Base-by-base conservation (phyloP, 2,113 vertebrate genomes). In the Coturnix japonica region DNA sequence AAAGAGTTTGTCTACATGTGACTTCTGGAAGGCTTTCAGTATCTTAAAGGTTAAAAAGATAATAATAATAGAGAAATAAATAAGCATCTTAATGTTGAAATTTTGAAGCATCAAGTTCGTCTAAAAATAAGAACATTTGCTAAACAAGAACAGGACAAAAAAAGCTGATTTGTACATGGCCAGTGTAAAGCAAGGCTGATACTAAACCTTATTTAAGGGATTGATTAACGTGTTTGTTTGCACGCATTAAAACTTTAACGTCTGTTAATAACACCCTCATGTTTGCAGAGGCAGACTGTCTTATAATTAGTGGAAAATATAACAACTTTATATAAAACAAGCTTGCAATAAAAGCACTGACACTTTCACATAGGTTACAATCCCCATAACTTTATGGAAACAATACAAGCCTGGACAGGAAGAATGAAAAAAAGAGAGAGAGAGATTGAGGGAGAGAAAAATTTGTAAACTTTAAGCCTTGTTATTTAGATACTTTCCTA, bases 291-390 rank as follows among this genome's bases (percentile, higher is more conserved):
- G 91, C 54, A 39, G 88, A 96, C 91, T 93, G 76, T 90, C 85
- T 94, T 69, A 89, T 94, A 87, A 97, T 96, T 95, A 93, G 81
- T 91, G 96, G 95, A 96, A 97, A 97, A 91, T 86, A 71, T 71
- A 96, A 91, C 75, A 95, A 81, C 75, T 95, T 84, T 86, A 87
- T 90, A 93, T 85, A 89, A 95, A 95, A 75, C 81, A 94, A 81
- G 72, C 59, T 91, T 95, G 82, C 88, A 92, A 95, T 96, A 94
- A 96, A 76, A 74, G 37, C 7, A 1, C 94, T 94, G 67, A 92
- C 73, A 80, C 64, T 95, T 95, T 23, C 85, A 93, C 59, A 81
- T 54, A 91, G 95, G 87, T 97, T 94, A 86, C 74, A 96, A 83
- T 95, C 85, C 85, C 83, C 54, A 81, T 90, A 95, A 88, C 35